Evolutionary conservation across 2,888 invertebrate genomes (phyloP), one percentile per base, ranked within the genome.

Genomic region (Antheraea assamensis): DNA sequence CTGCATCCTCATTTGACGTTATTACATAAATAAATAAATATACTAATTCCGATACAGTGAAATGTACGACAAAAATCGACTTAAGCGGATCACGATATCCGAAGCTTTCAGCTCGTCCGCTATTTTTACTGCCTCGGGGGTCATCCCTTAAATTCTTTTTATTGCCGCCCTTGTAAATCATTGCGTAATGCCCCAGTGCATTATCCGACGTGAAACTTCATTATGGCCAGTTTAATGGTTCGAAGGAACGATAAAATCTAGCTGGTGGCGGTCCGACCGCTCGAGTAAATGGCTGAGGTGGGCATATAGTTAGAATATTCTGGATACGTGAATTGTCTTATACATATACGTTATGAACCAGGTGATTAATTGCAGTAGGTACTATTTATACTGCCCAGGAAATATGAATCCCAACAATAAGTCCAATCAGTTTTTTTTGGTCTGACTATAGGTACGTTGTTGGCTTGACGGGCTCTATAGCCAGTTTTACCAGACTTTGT

Each of bases 121-220:
- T 84, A 91, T 92, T 92, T 92, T 92, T 92, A 90, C 91, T 85
- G 86, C 82, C 83, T 81, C 83, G 88, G 90, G 94, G 91, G 61
- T 93, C 94, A 94, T 94, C 93, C 93, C 94, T 93, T 93, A 93
- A 93, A 94, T 93, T 93, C 92, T 93, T 94, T 94, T 94, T 94
- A 94, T 93, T 94, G 93, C 92, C 86, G 86, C 90, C 91, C 92
- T 92, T 91, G 93, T 94, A 94, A 94, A 94, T 94, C 94, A 94
- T 94, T 90, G 93, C 89, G 92, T 92, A 91, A 93, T 92, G 92
- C 94, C 87, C 87, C 88, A 92, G 91, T 93, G 93, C 92, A 94
- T 94, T 94, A 93, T 92, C 92, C 91, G 90, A 81, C 86, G 88
- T 89, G 93, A 93, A 92, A 94, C 93, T 94, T 94, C 94, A 94